A percentile compares a stretch with the other conserved stretches of the same genome.
These are phyloP conservation scores for Vireo griseus DNA, from an alignment of 2,797 vertebrate genomes.

Conservation along the genomic window DNA sequence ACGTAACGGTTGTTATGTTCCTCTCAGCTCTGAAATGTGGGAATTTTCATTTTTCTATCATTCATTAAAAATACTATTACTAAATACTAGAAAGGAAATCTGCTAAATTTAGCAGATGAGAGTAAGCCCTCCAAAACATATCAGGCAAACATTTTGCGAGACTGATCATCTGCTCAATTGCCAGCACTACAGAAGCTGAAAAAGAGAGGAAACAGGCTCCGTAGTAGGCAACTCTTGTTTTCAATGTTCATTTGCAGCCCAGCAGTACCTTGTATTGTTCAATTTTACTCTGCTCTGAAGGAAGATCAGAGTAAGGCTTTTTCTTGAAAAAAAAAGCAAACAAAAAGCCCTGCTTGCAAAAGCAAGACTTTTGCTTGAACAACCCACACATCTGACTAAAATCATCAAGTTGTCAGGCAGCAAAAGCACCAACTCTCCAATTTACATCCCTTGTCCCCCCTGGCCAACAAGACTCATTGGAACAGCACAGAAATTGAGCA, in stretches of 20 bases:
- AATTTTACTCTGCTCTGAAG: not conserved
- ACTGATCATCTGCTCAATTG: not conserved
- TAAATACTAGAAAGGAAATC: not conserved
- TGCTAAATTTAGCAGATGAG: not conserved
- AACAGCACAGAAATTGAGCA: not conserved
- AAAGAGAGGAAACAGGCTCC: not conserved
- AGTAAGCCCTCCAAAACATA: not conserved
- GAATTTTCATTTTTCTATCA: not conserved
- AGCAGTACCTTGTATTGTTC: not conserved
- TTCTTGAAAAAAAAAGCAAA: not conserved
- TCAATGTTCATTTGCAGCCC: not conserved
- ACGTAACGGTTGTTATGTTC: not conserved
- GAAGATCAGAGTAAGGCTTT: not conserved
- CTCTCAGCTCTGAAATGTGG: not conserved
- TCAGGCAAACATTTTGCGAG: not conserved
- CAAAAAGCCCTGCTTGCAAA: not conserved
- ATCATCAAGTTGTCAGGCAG: not conserved
- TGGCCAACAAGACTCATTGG: not conserved
- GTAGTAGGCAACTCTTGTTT: not conserved
- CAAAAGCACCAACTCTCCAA: not conserved
- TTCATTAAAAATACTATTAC: not conserved
- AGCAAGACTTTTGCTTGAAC: not conserved
- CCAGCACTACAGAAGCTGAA: not conserved
- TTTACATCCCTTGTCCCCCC: not conserved
- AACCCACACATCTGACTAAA: not conserved